phyloP scores from a whole-genome alignment of 2,113 vertebrate genomes.

The Nesogale talazaci region DNA sequence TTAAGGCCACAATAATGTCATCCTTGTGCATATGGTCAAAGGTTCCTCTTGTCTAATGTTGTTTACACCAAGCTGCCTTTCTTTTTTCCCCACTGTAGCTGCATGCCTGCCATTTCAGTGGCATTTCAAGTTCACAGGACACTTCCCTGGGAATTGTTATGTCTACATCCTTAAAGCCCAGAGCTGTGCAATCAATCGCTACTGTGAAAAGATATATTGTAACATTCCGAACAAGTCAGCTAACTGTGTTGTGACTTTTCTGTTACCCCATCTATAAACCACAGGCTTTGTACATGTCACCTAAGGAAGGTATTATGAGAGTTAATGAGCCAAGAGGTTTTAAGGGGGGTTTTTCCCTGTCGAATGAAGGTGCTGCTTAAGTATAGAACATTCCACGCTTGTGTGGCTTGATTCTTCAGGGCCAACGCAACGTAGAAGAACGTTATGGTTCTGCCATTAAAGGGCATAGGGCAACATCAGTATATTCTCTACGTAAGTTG shows the following conservation, averaged over 20 bases:
- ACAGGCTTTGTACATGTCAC: constrained; percentile 59
- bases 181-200: constrained; percentile 45
- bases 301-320: constrained; percentile 65
- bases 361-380: constrained; percentile 56
- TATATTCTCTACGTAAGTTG: constrained; percentile 47
- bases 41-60: not conserved
- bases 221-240: constrained; percentile 24
- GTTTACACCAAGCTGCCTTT: constrained; percentile 55
- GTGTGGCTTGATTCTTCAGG: constrained; percentile 54
- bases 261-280: constrained; percentile 64
- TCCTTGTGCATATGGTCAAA: constrained; percentile 42
- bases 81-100: not conserved
- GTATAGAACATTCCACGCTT: constrained; percentile 54
- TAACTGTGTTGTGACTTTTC: constrained; percentile 60
- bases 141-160: constrained; percentile 35
- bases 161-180: constrained; percentile 43
- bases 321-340: constrained; percentile 70
- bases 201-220: constrained; percentile 57
- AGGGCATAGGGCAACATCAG: constrained; percentile 37
- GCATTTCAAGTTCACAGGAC: constrained; percentile 53
- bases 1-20: constrained; percentile 50
- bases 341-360: constrained; percentile 54
- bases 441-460: constrained; percentile 46
- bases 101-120: constrained; percentile 75
- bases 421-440: constrained; percentile 57